These are phyloP conservation scores for Crocallis elinguaria DNA, from an alignment of 2,888 invertebrate species.

Conservation along the genomic window DNA sequence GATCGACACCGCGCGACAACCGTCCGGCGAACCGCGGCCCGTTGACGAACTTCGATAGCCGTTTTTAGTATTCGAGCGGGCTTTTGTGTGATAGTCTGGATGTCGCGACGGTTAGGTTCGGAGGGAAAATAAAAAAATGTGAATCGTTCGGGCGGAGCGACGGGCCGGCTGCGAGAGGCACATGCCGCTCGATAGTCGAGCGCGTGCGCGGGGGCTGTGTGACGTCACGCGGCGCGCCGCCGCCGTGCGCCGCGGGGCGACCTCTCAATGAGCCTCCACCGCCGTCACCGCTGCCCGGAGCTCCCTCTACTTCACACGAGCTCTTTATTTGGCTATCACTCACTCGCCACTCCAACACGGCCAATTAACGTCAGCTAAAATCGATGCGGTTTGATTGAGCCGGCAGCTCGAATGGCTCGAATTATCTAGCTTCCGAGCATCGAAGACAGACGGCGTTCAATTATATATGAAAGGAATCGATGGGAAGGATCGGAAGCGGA, in stretches of 20 bases:
- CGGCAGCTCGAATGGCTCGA: conserved; percentile 14
- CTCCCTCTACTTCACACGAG: conserved; percentile 41
- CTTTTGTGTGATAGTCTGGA: conserved; percentile 56
- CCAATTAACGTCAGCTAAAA: conserved; percentile 47
- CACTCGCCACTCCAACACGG: conserved; percentile 47
- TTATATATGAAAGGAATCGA: conserved; percentile 21
- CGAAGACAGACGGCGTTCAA: conserved; percentile 9
- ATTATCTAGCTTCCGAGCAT: conserved; percentile 3
- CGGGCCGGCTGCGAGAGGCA: conserved; percentile 76
- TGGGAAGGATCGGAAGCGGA: conserved; percentile 5
- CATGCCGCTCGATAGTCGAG: conserved; percentile 82
- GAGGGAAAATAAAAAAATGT: conserved; percentile 78
- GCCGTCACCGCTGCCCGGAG: conserved; percentile 32
- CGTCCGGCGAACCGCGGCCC: conserved; percentile 32
- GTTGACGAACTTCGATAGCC: conserved; percentile 3
- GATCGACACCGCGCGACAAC: conserved; percentile 46
- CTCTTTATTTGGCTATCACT: conserved; percentile 58
- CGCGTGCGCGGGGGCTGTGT: conserved; percentile 75
- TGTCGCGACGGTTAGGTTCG: conserved; percentile 64
- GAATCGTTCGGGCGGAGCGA: conserved; percentile 73
- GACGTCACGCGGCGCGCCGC: conserved; percentile 74
- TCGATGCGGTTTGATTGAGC: conserved; percentile 30
- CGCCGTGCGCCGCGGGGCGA: conserved; percentile 61
- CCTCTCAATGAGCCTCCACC: conserved; percentile 55
- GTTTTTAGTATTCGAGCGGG: conserved; percentile 33